phyloP scores from a whole-genome alignment of 1,140 invertebrate species.

The Apocrypta bakeri region DNA sequence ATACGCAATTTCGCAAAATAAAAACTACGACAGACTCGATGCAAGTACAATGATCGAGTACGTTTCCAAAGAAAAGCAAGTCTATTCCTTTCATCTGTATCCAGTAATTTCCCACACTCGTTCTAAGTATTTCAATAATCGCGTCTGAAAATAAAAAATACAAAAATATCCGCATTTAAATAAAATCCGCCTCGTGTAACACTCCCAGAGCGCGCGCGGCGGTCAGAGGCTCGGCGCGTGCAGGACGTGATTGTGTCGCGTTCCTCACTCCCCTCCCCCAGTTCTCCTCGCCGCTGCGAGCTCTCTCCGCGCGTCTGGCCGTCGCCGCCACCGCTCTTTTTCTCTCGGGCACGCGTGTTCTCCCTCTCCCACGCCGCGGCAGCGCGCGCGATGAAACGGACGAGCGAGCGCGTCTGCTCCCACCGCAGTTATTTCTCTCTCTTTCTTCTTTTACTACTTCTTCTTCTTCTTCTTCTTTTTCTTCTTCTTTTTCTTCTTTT shows the following conservation, averaged over 20 bases:
- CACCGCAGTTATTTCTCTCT: conserved; percentile 58
- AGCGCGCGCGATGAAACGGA: conserved; percentile 60
- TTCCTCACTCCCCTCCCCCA: conserved; percentile 59
- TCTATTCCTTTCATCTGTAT: no score
- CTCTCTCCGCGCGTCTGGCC: conserved; percentile 56
- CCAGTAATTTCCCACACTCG: no score
- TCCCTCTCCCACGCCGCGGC: conserved; percentile 60
- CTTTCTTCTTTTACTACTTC: background rate
- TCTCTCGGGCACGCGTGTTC: conserved; percentile 49
- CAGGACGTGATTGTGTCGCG: conserved; percentile 73
- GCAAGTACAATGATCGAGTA: no score
- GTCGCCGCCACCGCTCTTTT: conserved; percentile 54
- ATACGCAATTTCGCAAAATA: no score
- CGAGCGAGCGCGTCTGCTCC: conserved; percentile 59
- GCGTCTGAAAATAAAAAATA: no score
- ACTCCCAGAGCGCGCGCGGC: conserved; percentile 60
- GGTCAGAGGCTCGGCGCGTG: conserved; percentile 73
- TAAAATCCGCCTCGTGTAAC: conserved; percentile 65
- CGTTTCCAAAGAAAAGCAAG: no score
- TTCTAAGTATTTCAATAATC: no score
- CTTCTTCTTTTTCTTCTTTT: background rate
- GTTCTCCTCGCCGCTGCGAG: conserved; percentile 42
- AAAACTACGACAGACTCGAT: no score
- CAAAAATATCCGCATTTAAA: no score
- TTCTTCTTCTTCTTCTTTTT: background rate